Evolutionary conservation across 2,797 vertebrate genomes (phyloP).

Genomic region (Melanotaenia pygmaea): DNA sequence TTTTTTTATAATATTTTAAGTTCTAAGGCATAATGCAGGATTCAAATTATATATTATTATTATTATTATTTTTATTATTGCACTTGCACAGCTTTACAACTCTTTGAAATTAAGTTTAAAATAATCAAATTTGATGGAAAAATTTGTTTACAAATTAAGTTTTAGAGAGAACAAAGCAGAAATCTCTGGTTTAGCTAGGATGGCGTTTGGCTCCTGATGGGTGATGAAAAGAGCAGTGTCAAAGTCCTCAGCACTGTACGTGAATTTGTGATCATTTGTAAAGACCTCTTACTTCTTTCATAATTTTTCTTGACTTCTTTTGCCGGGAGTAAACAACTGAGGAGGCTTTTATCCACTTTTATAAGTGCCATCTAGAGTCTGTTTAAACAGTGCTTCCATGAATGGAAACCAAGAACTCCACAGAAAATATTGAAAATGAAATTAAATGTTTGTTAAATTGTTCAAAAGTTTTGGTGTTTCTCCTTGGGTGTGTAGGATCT

Average conservation of each 20-base stretch:
- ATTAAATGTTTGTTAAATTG: background rate
- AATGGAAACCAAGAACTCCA: constrained; percentile 2
- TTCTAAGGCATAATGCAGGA: background rate
- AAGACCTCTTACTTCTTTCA: constrained; percentile 16
- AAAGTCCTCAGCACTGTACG: no score
- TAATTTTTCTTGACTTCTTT: constrained; percentile 3
- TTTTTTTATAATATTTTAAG: no score
- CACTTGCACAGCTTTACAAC: no score
- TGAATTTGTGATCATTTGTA: constrained; percentile 14
- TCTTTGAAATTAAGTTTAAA: no score
- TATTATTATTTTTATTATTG: no score
- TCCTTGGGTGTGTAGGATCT: no score
- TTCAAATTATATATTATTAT: background rate
- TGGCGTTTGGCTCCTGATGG: no score
- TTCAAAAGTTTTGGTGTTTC: background rate
- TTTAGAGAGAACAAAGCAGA: no score
- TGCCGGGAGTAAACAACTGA: constrained; percentile 3
- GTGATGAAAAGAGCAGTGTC: no score
- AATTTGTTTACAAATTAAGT: no score
- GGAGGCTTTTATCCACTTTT: background rate
- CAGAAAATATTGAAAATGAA: background rate
- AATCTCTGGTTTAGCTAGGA: no score
- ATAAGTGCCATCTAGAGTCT: background rate
- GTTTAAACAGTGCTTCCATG: background rate
- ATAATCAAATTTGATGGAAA: no score